Conservation (phyloP, 2,113 vertebrate species). For the Plecotus auritus region DNA sequence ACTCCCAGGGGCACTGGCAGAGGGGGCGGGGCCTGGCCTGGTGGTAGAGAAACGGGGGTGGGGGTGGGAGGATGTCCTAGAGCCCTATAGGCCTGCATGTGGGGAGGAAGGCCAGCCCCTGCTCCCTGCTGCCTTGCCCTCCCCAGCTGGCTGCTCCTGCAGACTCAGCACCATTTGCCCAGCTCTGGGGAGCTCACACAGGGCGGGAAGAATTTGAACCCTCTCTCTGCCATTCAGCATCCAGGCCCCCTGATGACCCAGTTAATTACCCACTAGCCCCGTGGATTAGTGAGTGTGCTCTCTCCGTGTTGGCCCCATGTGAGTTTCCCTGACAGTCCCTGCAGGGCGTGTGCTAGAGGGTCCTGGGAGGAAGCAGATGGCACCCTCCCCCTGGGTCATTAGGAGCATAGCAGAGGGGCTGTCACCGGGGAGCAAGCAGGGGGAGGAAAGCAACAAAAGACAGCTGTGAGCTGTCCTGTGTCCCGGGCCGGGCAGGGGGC, state of each 20-base stretch:
- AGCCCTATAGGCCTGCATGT: neutral
- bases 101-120: neutral
- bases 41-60: neutral
- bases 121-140: neutral
- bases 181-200: neutral
- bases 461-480: neutral
- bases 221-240: neutral
- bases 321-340: neutral
- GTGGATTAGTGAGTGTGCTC: neutral
- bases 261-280: too few species aligned
- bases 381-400: too few species aligned
- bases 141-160: neutral
- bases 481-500: neutral
- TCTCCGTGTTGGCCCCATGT: neutral
- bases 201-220: neutral
- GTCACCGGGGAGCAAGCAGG: neutral
- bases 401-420: neutral
- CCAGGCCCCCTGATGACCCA: neutral
- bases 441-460: neutral
- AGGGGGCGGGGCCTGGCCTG: neutral
- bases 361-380: neutral
- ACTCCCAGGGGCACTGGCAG: neutral
- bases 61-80: too few species aligned
- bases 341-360: neutral
- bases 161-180: neutral